Conservation (phyloP, 1,140 invertebrate species). For the Drosophila kepulauana region DNA sequence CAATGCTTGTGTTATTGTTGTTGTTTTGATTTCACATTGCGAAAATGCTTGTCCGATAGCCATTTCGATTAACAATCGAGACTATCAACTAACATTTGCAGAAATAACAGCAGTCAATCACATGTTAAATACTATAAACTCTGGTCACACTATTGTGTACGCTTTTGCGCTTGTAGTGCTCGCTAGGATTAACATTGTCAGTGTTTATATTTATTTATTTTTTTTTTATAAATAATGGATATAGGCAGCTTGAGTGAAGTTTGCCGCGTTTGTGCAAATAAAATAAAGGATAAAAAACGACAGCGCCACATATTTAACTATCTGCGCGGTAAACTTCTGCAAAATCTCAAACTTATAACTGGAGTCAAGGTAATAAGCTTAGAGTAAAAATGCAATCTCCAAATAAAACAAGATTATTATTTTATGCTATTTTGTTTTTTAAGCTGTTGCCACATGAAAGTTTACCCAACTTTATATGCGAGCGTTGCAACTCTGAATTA, state of each 20-base stretch:
- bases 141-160: background rate
- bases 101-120: too few relatives aligned
- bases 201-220: background rate
- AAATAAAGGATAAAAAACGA: constrained; percentile 51
- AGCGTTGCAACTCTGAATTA: constrained; percentile 62
- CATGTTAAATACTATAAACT: too few relatives aligned
- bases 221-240: constrained; percentile 48
- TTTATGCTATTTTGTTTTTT: background rate
- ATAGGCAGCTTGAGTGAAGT: constrained; percentile 30
- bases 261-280: constrained; percentile 67
- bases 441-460: constrained; percentile 45
- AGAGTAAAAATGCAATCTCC: background rate
- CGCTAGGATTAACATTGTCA: background rate
- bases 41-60: background rate
- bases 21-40: constrained; percentile 8
- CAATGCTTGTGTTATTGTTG: background rate
- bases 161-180: background rate
- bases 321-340: constrained; percentile 50
- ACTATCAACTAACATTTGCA: too few relatives aligned
- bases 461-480: constrained; percentile 53
- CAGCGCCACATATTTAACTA: constrained; percentile 60
- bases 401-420: background rate
- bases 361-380: constrained; percentile 52
- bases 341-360: constrained; percentile 58
- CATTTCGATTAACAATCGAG: too few relatives aligned